These are phyloP conservation scores for Drosophila phalerata DNA, from an alignment of 2,888 invertebrate species.

Conservation along the genomic window DNA sequence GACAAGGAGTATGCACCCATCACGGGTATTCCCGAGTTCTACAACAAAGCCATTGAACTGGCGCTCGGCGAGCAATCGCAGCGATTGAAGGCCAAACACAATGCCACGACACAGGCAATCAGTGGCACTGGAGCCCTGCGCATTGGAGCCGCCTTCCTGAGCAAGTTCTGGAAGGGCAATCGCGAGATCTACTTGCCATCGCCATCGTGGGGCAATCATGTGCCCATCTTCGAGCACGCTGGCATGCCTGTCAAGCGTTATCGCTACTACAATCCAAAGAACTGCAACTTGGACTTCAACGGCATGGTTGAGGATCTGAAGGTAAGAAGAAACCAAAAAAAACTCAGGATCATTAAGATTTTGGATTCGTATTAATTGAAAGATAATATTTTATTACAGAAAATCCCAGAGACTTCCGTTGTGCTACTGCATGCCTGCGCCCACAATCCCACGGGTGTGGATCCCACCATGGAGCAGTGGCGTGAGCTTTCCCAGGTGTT, in stretches of 20 bases:
- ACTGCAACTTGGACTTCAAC: conserved; percentile 96
- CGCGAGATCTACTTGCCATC: conserved; percentile 95
- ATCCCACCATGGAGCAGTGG: conserved; percentile 96
- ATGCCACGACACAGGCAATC: conserved; percentile 93
- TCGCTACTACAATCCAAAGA: conserved; percentile 96
- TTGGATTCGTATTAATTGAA: too few species aligned
- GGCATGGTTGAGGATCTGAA: conserved; percentile 95
- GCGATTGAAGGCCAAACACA: conserved; percentile 89
- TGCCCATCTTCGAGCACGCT: conserved; percentile 95
- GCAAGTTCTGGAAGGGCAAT: conserved; percentile 91
- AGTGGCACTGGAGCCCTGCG: conserved; percentile 99
- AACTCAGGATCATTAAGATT: background rate
- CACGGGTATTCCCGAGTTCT: conserved; percentile 93
- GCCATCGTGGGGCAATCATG: conserved; percentile 99
- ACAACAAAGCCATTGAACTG: conserved; percentile 92
- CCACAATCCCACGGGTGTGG: conserved; percentile 99
- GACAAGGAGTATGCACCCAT: conserved; percentile 99
- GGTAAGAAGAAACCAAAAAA: conserved; percentile 87
- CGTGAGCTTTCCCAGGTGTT: conserved; percentile 92
- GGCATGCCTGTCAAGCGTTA: conserved; percentile 95
- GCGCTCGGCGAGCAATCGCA: conserved; percentile 94
- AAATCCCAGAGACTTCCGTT: conserved; percentile 95
- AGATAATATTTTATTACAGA: conserved; percentile 88
- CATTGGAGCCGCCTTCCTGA: conserved; percentile 95
- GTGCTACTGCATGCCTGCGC: conserved; percentile 98